Conservation (phyloP, 2,797 vertebrate species). For the Liparis tanakae region DNA sequence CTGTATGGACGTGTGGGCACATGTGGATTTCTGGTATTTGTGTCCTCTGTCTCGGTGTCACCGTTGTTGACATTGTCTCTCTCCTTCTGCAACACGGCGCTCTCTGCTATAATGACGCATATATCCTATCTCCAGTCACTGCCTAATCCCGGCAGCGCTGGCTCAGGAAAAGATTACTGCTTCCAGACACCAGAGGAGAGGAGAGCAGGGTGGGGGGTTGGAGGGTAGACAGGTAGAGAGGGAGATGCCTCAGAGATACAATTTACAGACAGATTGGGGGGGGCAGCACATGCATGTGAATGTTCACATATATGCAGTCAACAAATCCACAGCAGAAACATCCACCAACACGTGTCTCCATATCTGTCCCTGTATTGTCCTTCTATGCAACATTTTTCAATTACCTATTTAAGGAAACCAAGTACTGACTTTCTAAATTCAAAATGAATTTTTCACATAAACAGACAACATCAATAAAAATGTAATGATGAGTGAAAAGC, state of each 20-base stretch:
- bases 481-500: neutral
- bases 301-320: slow-evolving; percentile 32
- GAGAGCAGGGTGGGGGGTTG: slow-evolving; percentile 64
- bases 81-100: slow-evolving; percentile 63
- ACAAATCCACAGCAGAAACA: slow-evolving; percentile 31
- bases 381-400: slow-evolving; percentile 11
- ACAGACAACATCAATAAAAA: neutral
- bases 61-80: slow-evolving; percentile 84
- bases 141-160: slow-evolving; percentile 84
- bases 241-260: slow-evolving; percentile 69
- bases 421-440: neutral
- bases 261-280: slow-evolving; percentile 50
- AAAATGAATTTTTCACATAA: neutral
- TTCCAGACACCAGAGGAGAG: slow-evolving; percentile 80
- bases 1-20: slow-evolving; percentile 10
- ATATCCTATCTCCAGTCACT: slow-evolving; percentile 81
- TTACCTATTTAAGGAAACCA: neutral
- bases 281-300: slow-evolving; percentile 44
- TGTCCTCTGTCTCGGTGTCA: slow-evolving; percentile 68
- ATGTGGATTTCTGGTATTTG: slow-evolving; percentile 55
- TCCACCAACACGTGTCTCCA: slow-evolving; percentile 19
- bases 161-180: slow-evolving; percentile 85
- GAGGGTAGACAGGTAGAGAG: slow-evolving; percentile 60
- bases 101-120: slow-evolving; percentile 83
- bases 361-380: neutral